Base-by-base conservation (phyloP, 2,888 invertebrate species). In the Drosophila melanosoma region DNA sequence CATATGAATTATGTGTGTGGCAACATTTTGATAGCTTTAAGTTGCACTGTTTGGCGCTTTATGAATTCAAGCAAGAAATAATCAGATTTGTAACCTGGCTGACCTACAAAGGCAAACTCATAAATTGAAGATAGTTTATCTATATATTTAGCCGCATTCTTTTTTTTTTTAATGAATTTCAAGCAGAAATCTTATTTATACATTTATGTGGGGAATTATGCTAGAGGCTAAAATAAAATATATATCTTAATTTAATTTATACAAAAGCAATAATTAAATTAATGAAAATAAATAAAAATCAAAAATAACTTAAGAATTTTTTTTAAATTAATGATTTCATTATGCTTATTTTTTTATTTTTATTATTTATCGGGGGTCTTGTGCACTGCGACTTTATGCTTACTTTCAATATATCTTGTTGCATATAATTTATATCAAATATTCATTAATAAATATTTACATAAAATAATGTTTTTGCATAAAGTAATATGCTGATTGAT, bases 11-110 rank as follows among this genome's bases (percentile, higher is more conserved):
- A 45, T 45, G 23, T 38, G 40, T 42, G 38, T 20, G 29, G 52
- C 59, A 54, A 38, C 69, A 38, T 68, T 68, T 68, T 38, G 20
- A 51, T 35, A 40, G 38, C 52, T 53, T 53, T 52, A 36, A 51
- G 11, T 17, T 68, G 1, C 11, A 38, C 12, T 48, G 38, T 20
- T 56, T 29, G 56, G n/a, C 38, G 38, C 26, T 29, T 26, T 29
- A 38, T 29, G 11, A n/a, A 36, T 29, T 26, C 17, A n/a, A 38
- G 56, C 15, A 29, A 49, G 17, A 26, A 49, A 5, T 17, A 3
- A 49, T 17, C 17, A 49, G 49, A 11, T 49, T 49, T 26, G 26
- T 4, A 15, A 15, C 23, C 45, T 12, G 15, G 23, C 45, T 23
- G 23, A 45, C 23, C 45, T 8, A 23, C 45, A 45, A 15, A 15